phyloP scores from a whole-genome alignment of 2,888 invertebrate genomes.

The Cataglyphis rosenhaueri region DNA sequence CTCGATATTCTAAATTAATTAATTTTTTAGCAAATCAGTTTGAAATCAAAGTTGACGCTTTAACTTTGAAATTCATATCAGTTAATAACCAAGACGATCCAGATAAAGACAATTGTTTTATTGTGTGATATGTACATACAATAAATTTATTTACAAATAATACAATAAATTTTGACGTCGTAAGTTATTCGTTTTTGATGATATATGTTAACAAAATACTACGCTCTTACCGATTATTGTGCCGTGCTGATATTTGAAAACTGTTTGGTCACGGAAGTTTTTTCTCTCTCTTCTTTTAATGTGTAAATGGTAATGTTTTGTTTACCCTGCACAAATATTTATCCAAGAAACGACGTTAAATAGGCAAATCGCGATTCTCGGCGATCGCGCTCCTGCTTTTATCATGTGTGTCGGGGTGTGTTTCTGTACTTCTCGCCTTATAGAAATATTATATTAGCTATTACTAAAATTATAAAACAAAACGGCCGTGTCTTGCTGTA shows the following conservation, averaged over 20 bases:
- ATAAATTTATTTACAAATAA: conserved; percentile 84
- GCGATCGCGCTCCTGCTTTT: conserved; percentile 51
- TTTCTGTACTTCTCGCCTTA: conserved; percentile 65
- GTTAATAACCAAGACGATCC: conserved; percentile 35
- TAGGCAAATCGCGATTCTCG: conserved; percentile 52
- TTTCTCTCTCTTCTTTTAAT: conserved; percentile 53
- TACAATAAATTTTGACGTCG: conserved; percentile 75
- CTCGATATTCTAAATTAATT: not conserved
- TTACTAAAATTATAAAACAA: conserved; percentile 79
- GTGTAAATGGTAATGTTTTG: conserved; percentile 74
- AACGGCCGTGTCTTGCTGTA: conserved; percentile 72
- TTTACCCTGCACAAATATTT: conserved; percentile 78
- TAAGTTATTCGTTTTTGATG: conserved; percentile 74
- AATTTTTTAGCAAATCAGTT: not conserved
- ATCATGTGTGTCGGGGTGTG: conserved; percentile 44
- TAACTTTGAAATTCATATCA: not conserved
- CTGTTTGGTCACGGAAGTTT: conserved; percentile 80
- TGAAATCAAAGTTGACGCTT: not conserved
- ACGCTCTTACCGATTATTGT: conserved; percentile 80
- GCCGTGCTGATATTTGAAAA: conserved; percentile 79
- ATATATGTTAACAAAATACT: conserved; percentile 81
- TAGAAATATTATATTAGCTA: conserved; percentile 79
- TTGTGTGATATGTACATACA: conserved; percentile 84
- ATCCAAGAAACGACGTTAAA: conserved; percentile 65
- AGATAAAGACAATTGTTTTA: conserved; percentile 82